A percentile compares a stretch with the other conserved stretches of the same genome.
phyloP scores from a whole-genome alignment of 2,113 vertebrate species.

The Pollachius pollachius region DNA sequence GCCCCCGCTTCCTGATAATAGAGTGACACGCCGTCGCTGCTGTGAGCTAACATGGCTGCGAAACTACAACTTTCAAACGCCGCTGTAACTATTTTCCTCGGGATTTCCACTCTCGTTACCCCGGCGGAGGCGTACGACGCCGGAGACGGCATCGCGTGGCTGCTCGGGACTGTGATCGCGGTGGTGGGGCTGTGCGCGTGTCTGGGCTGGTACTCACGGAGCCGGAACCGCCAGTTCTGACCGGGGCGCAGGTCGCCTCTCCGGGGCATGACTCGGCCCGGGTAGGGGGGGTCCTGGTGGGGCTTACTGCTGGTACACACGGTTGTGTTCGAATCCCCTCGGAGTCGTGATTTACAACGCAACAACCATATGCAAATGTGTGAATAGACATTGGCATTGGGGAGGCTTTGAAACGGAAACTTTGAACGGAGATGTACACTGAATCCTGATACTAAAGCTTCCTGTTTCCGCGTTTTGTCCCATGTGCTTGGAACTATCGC shows the following conservation, averaged over 20 bases:
- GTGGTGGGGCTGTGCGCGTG: slow-evolving; percentile 84
- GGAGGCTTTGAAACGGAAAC: no score
- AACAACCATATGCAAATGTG: no score
- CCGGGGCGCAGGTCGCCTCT: neutral
- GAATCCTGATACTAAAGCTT: no score
- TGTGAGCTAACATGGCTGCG: slow-evolving; percentile 74
- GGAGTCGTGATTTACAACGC: no score
- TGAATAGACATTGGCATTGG: no score
- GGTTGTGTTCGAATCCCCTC: no score
- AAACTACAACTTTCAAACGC: slow-evolving; percentile 26
- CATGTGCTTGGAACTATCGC: no score
- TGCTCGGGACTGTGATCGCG: slow-evolving; percentile 78
- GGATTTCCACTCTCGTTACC: slow-evolving; percentile 63
- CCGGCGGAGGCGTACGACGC: slow-evolving; percentile 82
- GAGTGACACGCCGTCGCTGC: slow-evolving; percentile 2
- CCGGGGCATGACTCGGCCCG: no score
- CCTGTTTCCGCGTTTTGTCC: no score
- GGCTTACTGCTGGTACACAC: no score
- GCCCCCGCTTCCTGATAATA: neutral
- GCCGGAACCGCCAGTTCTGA: slow-evolving; percentile 78
- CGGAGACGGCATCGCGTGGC: slow-evolving; percentile 83
- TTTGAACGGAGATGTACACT: no score
- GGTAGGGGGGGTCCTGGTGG: no score
- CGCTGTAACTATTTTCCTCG: slow-evolving; percentile 27
- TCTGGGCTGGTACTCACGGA: slow-evolving; percentile 88